Percentiles rank a stretch among this genome's conserved stretches.
phyloP scores from a whole-genome alignment of 2,113 vertebrate genomes.

The Psilopsiagon aurifrons region DNA sequence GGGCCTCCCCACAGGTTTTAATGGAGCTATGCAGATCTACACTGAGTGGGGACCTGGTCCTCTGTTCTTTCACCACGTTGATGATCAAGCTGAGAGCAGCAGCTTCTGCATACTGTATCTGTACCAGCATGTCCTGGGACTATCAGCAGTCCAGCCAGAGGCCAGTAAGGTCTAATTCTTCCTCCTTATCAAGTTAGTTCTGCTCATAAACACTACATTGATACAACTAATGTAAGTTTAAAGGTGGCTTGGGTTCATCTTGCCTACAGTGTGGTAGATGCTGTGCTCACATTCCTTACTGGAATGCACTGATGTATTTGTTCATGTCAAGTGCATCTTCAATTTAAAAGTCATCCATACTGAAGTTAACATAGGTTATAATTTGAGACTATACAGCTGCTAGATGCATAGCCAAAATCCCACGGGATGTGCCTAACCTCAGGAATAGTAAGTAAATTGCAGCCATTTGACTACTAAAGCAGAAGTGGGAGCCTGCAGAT shows the following conservation, averaged over 20 bases:
- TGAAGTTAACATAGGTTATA: not conserved
- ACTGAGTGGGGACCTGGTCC: not conserved
- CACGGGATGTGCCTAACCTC: not conserved
- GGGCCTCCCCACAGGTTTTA: slow-evolving; percentile 4
- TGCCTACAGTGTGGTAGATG: not conserved
- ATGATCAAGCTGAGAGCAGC: not conserved
- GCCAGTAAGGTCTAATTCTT: not conserved
- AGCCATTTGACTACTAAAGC: not conserved
- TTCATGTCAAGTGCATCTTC: not conserved
- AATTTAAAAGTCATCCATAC: not conserved
- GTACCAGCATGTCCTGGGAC: not conserved
- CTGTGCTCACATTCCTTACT: not conserved
- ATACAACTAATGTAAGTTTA: not conserved
- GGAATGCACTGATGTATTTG: not conserved
- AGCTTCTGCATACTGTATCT: not conserved
- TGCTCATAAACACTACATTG: not conserved
- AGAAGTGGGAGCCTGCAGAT: not conserved
- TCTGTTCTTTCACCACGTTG: not conserved
- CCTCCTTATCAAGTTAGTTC: not conserved
- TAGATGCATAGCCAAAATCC: not conserved
- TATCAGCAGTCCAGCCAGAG: not conserved
- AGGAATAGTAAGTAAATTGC: not conserved
- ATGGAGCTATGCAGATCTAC: not conserved
- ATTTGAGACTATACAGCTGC: not conserved
- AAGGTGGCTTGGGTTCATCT: not conserved